Percentiles rank a stretch among this genome's conserved stretches.
Evolutionary conservation across 2,797 vertebrate genomes (phyloP).

Genomic region (Molossus molossus): DNA sequence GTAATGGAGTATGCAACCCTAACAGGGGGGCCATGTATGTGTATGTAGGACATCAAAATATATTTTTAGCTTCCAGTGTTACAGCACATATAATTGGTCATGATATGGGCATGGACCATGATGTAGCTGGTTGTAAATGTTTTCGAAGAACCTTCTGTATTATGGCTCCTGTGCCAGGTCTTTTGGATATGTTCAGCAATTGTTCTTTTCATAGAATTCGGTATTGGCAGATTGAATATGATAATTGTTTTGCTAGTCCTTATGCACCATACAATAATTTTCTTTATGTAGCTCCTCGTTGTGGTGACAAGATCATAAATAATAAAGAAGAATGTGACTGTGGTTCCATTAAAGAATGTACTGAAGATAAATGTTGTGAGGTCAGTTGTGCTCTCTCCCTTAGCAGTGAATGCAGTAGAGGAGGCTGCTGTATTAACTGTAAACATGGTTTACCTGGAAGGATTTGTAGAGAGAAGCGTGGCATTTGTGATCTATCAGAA

Average conservation of each 20-base stretch:
- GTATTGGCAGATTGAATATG: too few relatives aligned
- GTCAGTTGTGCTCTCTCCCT: accelerated
- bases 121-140: background rate
- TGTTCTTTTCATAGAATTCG: constrained; percentile 27
- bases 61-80: background rate
- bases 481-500: constrained; percentile 81
- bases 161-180: background rate
- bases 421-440: accelerated
- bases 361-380: background rate
- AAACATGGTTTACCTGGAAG: background rate
- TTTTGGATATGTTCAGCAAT: constrained; percentile 73
- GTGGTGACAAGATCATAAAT: constrained; percentile 61
- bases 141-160: constrained; percentile 63
- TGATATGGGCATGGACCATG: background rate
- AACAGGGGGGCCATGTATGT: background rate
- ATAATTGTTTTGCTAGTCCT: accelerated
- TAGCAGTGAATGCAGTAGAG: accelerated
- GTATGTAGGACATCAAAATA: accelerated
- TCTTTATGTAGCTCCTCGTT: background rate
- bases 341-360: constrained; percentile 70
- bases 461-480: constrained; percentile 33
- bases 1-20: accelerated
- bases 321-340: constrained; percentile 46
- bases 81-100: background rate
- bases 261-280: accelerated